Base-by-base conservation (phyloP, 2,888 invertebrate species). In the Drosophila acutilabella region DNA sequence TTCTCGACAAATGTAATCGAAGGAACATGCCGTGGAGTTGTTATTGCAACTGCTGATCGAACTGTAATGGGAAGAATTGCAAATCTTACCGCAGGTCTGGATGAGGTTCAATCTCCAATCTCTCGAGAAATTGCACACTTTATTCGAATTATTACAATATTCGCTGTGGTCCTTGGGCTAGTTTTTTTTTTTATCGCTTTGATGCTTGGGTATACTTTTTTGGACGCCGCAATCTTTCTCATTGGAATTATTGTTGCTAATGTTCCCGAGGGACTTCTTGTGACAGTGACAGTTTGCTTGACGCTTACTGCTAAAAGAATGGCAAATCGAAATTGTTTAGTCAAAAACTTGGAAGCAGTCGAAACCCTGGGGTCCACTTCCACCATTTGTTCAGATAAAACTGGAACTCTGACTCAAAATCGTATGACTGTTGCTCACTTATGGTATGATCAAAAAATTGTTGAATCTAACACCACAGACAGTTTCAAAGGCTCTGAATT, bases 231-330 rank as follows among this genome's bases (percentile, higher is more conserved):
- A 82, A 98, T 99, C 93, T 99, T 99, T 95, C 94, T 98, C 87
- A 99, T 99, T 93, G 99, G 99, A 79, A 99, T 99, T 93, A 99
- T 99, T 93, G 99, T 99, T 74, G 99, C 99, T 76, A 99, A 99
- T 93, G 99, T 99, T 85, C 99, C 99, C 23, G 99, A 99, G 94
- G 99, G 99, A 93, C 94, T 99, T 33, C 94, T 99, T 85, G 99
- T 99, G 76, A 99, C 99, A 77, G 99, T 99, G 71, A 99, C 99
- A 67, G 99, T 99, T 81, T 99, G 98, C 93, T 94, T 99, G 91
- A 99, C 99, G 18, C 94, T 99, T 80, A 99, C 99, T 80, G 99
- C 99, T 90, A 99, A 99, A 93, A 95, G 99, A 91, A 99, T 99
- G 99, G 99, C 99, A 79, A 97, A 97, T 79, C 98, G 98, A 94